Evolutionary conservation across 2,888 invertebrate genomes (phyloP).

Genomic region (Dryocosmus kuriphilus): DNA sequence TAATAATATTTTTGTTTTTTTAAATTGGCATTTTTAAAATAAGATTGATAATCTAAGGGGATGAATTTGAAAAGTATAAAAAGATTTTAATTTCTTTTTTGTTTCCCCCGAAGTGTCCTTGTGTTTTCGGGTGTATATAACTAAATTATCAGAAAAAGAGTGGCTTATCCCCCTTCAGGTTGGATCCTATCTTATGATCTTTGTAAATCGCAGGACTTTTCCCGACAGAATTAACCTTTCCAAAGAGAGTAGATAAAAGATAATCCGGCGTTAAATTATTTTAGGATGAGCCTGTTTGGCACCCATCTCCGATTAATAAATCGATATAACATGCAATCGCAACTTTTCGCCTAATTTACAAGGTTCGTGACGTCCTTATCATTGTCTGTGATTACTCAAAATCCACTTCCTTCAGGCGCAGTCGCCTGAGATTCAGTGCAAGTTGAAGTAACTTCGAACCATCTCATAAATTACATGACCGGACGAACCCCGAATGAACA

Average conservation of each 20-base stretch:
- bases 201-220: constrained; percentile 12
- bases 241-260: constrained; percentile 10
- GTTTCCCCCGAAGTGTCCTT: not conserved
- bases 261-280: constrained; percentile 30
- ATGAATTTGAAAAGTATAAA: not conserved
- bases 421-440: constrained; percentile 1
- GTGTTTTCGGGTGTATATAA: constrained; percentile 1
- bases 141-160: constrained; percentile 22
- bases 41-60: not conserved
- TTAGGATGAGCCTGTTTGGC: not conserved
- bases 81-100: constrained; percentile 6
- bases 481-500: constrained; percentile 14
- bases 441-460: constrained; percentile 18
- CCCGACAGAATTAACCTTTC: not conserved
- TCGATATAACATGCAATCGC: not conserved
- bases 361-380: constrained; percentile 8
- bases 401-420: constrained; percentile 8
- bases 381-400: constrained; percentile 10
- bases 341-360: not conserved
- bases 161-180: constrained; percentile 7
- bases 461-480: constrained; percentile 14
- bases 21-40: not conserved
- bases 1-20: not conserved
- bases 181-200: constrained; percentile 8
- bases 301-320: constrained; percentile 20